A percentile compares a stretch with the other conserved stretches of the same genome.
These are phyloP conservation scores for Adelphocoris suturalis DNA, from an alignment of 2,888 invertebrate genomes.

Conservation along the genomic window DNA sequence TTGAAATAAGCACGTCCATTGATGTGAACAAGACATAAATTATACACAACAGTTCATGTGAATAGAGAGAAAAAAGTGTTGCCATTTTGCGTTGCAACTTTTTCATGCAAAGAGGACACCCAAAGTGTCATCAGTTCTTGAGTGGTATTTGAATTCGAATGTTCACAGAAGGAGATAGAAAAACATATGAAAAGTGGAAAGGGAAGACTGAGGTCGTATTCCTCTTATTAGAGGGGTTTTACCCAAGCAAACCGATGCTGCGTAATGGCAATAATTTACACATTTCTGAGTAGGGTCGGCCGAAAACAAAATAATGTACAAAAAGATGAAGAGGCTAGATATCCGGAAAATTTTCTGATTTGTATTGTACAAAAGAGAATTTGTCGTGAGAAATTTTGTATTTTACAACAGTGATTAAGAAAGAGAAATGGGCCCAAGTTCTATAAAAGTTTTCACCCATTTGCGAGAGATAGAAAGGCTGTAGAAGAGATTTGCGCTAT, in stretches of 20 bases:
- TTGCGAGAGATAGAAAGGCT: slow-evolving; percentile 53
- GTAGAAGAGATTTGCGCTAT: slow-evolving; percentile 45
- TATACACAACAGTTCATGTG: background rate
- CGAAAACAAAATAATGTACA: slow-evolving; percentile 55
- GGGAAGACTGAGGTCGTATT: slow-evolving; percentile 59
- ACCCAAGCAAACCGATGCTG: slow-evolving; percentile 56
- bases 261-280: slow-evolving; percentile 57
- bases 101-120: slow-evolving; percentile 70
- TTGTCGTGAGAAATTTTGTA: slow-evolving; percentile 65
- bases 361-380: slow-evolving; percentile 69
- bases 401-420: slow-evolving; percentile 61
- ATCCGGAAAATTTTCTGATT: slow-evolving; percentile 35
- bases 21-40: background rate
- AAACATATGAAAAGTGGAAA: slow-evolving; percentile 49
- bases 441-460: slow-evolving; percentile 56
- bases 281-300: slow-evolving; percentile 37
- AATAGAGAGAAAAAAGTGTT: slow-evolving; percentile 67
- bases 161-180: slow-evolving; percentile 62
- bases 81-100: slow-evolving; percentile 71
- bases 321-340: slow-evolving; percentile 47
- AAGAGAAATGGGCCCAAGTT: slow-evolving; percentile 61
- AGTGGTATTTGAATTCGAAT: slow-evolving; percentile 59
- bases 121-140: slow-evolving; percentile 72
- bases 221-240: slow-evolving; percentile 59
- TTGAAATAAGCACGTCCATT: background rate